Conservation (phyloP, 53 echinoderm and acorn worm genomes). For the Temnopleurus reevesii region DNA sequence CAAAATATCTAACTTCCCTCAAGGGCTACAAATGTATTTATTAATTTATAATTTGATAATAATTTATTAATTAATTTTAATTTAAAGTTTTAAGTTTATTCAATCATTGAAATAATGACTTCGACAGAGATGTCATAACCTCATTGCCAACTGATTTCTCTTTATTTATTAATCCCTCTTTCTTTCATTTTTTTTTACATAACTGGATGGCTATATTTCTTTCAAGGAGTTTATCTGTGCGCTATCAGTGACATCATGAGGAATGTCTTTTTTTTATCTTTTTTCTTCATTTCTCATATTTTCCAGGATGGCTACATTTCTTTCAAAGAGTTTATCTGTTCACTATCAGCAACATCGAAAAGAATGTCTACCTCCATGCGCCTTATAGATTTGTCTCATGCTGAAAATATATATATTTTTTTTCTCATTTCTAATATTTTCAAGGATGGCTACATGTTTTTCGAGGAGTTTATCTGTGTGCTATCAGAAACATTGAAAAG, state of each 20-base stretch:
- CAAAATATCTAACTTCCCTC: no score
- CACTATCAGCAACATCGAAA: slow-evolving; percentile 96
- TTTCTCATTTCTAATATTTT: no score
- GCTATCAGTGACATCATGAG: slow-evolving; percentile 95
- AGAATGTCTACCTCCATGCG: no score
- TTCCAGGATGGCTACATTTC: slow-evolving; percentile 95
- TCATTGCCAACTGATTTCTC: no score
- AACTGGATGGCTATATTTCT: slow-evolving; percentile 92
- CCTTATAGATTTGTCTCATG: no score
- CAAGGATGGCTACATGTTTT: slow-evolving; percentile 95
- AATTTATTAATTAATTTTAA: no score
- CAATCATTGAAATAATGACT: no score
- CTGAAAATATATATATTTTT: neutral
- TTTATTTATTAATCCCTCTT: neutral
- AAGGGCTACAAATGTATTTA: no score
- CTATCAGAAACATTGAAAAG: slow-evolving; percentile 97
- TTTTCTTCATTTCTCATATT: neutral
- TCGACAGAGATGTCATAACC: no score
- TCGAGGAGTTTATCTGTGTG: slow-evolving; percentile 97
- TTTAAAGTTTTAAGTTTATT: no score
- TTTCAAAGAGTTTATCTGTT: slow-evolving; percentile 99
- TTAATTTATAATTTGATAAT: no score
- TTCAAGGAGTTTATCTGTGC: slow-evolving; percentile 99
- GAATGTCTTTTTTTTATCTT: slow-evolving; percentile 56
- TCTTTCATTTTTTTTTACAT: no score